Base-by-base conservation (phyloP, 2,797 vertebrate species). In the Triplophysa bombifrons region DNA sequence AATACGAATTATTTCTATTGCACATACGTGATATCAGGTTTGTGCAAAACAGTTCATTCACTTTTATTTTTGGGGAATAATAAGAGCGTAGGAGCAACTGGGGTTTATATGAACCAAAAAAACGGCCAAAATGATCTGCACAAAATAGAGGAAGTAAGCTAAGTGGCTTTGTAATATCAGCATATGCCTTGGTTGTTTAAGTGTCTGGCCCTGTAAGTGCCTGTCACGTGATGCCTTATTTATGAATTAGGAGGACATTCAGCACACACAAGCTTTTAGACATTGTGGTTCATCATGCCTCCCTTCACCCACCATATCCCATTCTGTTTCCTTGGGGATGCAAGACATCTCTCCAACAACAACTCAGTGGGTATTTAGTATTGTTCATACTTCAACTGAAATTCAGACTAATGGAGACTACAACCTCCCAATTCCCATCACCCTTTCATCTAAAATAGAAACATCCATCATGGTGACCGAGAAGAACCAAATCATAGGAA, bases 241-340 rank as follows among this genome's bases (percentile, higher is more conserved):
- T 84, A 76, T 84, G 70, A 80, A 71, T 80, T 48, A 69, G 55
- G 82, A 82, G 80, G 72, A 78, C 80, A 72, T 77, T 66, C 73
- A 77, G 65, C 64, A 44, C 70, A 76, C 48, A 70, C 72, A 75
- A 63, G 66, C 77, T 60, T 72, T 78, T 70, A 81, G 80, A 77
- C 44, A 7, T 34, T 58, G 51, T 71, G 83, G 68, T 78, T 82
- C 41, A 76, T 75, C 38, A 74, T 16, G 22, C 60, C 77, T 64
- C 13, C 61, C 55, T 68, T 44, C 38, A 34, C 53, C 58, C 81
- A 75, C 30, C 70, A 1, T 38, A 38, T 8, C 34, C 34, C 60
- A 48, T 65, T 63, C 53, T 46, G 51, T 30, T 38, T 72, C 50
- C 38, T 66, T 56, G 65, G 76, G 73, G 77, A 78, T 66, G 38